These are phyloP conservation scores for Tineola bisselliella DNA, from an alignment of 2,888 invertebrate species.

Conservation along the genomic window DNA sequence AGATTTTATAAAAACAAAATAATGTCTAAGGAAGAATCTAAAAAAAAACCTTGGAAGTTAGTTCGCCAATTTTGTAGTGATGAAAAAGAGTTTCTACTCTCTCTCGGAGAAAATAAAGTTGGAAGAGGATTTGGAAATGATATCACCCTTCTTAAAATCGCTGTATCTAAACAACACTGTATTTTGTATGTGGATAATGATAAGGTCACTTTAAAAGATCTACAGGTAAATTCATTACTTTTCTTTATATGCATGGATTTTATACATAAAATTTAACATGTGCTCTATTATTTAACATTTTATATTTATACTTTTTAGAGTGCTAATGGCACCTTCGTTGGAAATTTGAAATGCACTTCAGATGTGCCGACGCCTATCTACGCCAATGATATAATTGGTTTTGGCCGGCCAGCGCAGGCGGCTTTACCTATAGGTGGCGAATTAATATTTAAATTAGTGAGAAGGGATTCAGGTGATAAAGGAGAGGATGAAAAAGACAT, in stretches of 20 bases:
- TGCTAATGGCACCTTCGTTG: slow-evolving; percentile 69
- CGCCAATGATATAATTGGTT: slow-evolving; percentile 53
- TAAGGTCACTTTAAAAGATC: slow-evolving; percentile 41
- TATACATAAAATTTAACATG: no score
- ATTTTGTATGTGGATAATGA: slow-evolving; percentile 32
- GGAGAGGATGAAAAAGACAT: background rate
- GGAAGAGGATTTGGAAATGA: slow-evolving; percentile 43
- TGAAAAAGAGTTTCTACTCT: slow-evolving; percentile 33
- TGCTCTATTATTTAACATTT: background rate
- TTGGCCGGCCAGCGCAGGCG: slow-evolving; percentile 54
- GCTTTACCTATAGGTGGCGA: slow-evolving; percentile 28
- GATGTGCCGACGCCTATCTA: background rate
- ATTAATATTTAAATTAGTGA: slow-evolving; percentile 42
- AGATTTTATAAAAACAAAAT: no score
- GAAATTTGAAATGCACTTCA: slow-evolving; percentile 37
- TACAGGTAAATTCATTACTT: slow-evolving; percentile 37
- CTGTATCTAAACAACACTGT: slow-evolving; percentile 54
- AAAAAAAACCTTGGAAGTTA: slow-evolving; percentile 36
- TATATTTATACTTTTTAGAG: slow-evolving; percentile 61
- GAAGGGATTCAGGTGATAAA: background rate
- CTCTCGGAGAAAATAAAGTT: slow-evolving; percentile 42
- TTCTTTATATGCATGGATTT: no score
- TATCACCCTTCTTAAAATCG: slow-evolving; percentile 41
- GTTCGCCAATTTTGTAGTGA: slow-evolving; percentile 35
- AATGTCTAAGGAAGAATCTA: no score